Evolutionary conservation across 2,888 invertebrate genomes (phyloP), one percentile per base, ranked within the genome.

Genomic region (Trissonchulus latispiculum): DNA sequence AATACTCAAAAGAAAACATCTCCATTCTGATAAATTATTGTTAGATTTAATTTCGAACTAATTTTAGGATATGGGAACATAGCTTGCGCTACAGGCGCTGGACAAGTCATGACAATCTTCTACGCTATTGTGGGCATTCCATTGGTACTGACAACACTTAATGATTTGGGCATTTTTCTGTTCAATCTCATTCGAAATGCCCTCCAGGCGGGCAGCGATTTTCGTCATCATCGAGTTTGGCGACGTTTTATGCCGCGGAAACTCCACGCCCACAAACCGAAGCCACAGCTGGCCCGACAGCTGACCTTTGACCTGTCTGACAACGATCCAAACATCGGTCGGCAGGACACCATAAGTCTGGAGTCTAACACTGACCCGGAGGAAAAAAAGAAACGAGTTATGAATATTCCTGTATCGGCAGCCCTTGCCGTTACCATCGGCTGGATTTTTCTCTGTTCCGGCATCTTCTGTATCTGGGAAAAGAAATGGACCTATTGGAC

Each of bases 61-160:
- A 18, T 72, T 86, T 37, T 86, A 97, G 96, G 97, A 80, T 97
- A 97, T 86, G 96, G 97, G 75, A 93, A 97, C 84, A 92, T 97
- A 79, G 90, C 91, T 61, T 96, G 97, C 0, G 90, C 90, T 77
- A 97, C 96, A 3, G 88, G 78, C 29, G 89, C 90, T 23, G 97
- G 96, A 3, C 88, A 90, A 77, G 89, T 91, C 0, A 88, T 94
- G 61, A 95, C 95, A 0, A 93, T 97, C 77, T 86, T 92, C 33
- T 97, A 97, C 83, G 93, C 95, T 28, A 78, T 81, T n/a, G 89
- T 97, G 77, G 97, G 97, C 18, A 96, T 97, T 80, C 97, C 97
- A 0, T 87, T 97, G 80, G 95, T 97, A 84, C 87, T 97, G 78
- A 92, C 97, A 73, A 90, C 95, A 28, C 84, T 99, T 77, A 93